Evolutionary conservation across 30 jellyfish, hydroid and myxozoan species (phyloP), one percentile per base, ranked within the genome.

Genomic region (Morbakka virulenta): DNA sequence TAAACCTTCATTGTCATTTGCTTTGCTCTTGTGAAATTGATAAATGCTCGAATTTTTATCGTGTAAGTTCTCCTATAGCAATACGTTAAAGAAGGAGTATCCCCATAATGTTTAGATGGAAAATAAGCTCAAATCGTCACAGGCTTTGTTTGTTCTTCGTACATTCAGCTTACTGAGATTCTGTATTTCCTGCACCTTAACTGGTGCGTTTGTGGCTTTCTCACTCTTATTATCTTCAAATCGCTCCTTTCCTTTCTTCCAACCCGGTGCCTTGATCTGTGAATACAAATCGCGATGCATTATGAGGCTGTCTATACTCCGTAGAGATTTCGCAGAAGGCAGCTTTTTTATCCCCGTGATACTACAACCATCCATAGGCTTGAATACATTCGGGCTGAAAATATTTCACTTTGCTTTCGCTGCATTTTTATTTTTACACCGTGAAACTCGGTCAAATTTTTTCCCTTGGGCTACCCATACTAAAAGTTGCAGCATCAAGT

Each of bases 1-100:
- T 26, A 72, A 41, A 51, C 83, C 83, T 24, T 72, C 83, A 41
- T 50, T 72, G 78, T 41, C 71, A 3, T 6, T 72, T 36, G 83
- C 22, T 47, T 6, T n/a, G 11, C 52, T 75, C 28, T 72, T 72
- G 31, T 72, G 49, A 29, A 26, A 72, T 21, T 69, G 81, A 41
- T 69, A 69, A 30, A 70, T 70, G 48, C 48, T 70, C 72, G 82
- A 70, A 70, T 23, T 47, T 47, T 35, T 71, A 23, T 70, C 76
- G 24, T n/a, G 78, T 66, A 32, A 30, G 68, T 66, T 62, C 78
- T 66, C 26, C 1, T 27, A 26, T 32, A n/a, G 61, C 78, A 66
- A 66, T 66, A 12, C 78, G 62, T 30, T 66, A 62, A 1, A 65
- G 27, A 28, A 61, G 3, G 24, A 32, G 14, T 61, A 35, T 61